Base-by-base conservation (phyloP, 2,113 vertebrate genomes). In the Mobula hypostoma region DNA sequence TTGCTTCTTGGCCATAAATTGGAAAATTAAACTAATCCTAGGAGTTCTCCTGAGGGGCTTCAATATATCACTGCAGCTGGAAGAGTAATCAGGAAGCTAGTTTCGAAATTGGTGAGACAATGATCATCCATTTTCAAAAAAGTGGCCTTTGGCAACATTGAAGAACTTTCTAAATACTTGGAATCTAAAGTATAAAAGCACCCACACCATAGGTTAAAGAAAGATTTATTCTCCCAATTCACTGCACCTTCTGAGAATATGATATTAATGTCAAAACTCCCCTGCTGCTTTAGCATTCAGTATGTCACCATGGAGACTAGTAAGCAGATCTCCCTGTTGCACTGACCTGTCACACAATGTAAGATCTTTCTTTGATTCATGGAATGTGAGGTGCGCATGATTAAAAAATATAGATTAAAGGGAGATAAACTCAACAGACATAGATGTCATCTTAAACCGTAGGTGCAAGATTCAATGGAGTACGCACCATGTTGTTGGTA, bases 281-380 rank as follows among this genome's bases (percentile, higher is more conserved):
- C 56, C 83, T 87, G 56, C 83, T 61, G 83, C 29, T 85, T 61
- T 87, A 87, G 27, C 48, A 61, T 87, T 14, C 83, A 61, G 61
- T 87, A 61, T 61, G 56, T 87, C 83, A 87, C 56, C 83, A 63
- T 61, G 27, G 27, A 29, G 83, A 87, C 27, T 0, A 61, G 56
- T 61, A 63, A 87, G 58, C 56, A 87, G 58, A 87, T n/a, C 56
- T 61, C 83, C 56, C 29, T 61, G 83, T 63, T 87, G 24, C 12
- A 87, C 24, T 87, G 27, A 58, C 24, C 48, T n/a, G 83, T 61
- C 56, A 61, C 40, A 83, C 80, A 24, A 58, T 83, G 80, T 24
- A 83, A 63, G 83, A 87, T 87, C 56, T 87, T 87, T 61, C 56
- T 87, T 87, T 87, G 83, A 61, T 87, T 87, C 56, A 87, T 87